Percentiles rank a stretch among this genome's conserved stretches.
These are phyloP conservation scores for Anarhynchus alexandrinus DNA, from an alignment of 2,113 vertebrate species.

Conservation along the genomic window DNA sequence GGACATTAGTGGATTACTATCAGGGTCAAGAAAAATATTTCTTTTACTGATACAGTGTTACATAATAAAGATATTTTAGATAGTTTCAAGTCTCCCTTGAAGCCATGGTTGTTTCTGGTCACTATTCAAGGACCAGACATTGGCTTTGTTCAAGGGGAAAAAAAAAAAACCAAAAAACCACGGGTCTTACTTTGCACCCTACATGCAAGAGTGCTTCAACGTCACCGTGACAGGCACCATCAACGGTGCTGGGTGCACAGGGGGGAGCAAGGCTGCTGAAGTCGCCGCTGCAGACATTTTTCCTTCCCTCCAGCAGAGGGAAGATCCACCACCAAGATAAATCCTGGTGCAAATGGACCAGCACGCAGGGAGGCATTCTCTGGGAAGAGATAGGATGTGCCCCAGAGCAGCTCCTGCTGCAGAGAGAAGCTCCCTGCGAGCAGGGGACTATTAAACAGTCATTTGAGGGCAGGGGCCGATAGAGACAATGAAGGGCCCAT, in stretches of 20 bases:
- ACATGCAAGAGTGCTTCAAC: background rate
- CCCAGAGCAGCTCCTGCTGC: background rate
- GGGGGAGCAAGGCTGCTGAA: background rate
- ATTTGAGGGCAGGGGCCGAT: background rate
- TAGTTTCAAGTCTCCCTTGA: background rate
- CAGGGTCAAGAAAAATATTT: background rate
- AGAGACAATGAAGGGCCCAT: conserved; percentile 23
- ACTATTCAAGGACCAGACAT: background rate
- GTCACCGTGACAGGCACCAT: rapidly evolving
- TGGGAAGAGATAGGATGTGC: background rate
- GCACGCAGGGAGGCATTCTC: rapidly evolving
- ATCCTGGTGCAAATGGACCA: background rate
- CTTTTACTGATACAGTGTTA: background rate
- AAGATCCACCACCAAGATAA: background rate
- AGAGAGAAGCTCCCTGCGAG: background rate
- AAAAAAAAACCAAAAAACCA: background rate
- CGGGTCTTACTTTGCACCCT: background rate
- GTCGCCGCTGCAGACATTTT: background rate
- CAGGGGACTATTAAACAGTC: conserved; percentile 14
- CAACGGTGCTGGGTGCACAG: rapidly evolving
- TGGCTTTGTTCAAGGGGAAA: background rate
- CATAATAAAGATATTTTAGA: background rate
- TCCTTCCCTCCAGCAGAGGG: background rate
- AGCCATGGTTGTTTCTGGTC: background rate
- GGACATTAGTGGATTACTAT: background rate